A percentile compares a stretch with the other conserved stretches of the same genome.
Evolutionary conservation across 2,113 vertebrate genomes (phyloP).

Genomic region (Eublepharis macularius): DNA sequence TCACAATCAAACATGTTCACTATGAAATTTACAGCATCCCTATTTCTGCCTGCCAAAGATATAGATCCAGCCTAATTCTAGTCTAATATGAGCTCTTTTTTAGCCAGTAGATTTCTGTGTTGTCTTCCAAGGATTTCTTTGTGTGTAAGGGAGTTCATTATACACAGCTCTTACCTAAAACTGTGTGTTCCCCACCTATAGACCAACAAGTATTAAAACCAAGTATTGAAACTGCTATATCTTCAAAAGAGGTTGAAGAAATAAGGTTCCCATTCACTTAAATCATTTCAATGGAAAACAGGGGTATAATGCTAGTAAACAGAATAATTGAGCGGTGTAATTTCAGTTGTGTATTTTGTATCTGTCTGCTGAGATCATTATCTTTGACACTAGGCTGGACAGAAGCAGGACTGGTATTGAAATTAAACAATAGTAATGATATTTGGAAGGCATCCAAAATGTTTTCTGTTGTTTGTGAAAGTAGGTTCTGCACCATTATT

Average conservation of each 20-base stretch:
- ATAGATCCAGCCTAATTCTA: slow-evolving; percentile 52
- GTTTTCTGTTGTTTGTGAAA: slow-evolving; percentile 64
- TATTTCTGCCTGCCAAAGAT: too few relatives aligned
- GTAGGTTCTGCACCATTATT: slow-evolving; percentile 64
- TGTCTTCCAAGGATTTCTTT: slow-evolving; percentile 65
- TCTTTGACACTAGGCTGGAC: slow-evolving; percentile 69
- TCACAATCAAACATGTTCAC: too few relatives aligned
- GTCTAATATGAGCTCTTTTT: slow-evolving; percentile 66
- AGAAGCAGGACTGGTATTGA: slow-evolving; percentile 65
- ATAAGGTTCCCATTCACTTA: slow-evolving; percentile 48
- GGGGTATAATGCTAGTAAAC: slow-evolving; percentile 65
- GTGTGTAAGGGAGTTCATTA: slow-evolving; percentile 64
- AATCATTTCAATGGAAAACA: slow-evolving; percentile 61
- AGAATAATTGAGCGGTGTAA: slow-evolving; percentile 65
- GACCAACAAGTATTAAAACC: slow-evolving; percentile 46
- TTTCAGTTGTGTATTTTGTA: slow-evolving; percentile 72
- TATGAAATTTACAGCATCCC: too few relatives aligned
- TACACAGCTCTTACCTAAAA: slow-evolving; percentile 60
- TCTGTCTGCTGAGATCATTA: slow-evolving; percentile 69
- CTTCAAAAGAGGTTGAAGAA: slow-evolving; percentile 51
- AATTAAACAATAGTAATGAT: slow-evolving; percentile 73
- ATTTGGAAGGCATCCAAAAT: slow-evolving; percentile 67
- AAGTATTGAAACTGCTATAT: slow-evolving; percentile 32
- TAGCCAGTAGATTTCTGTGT: slow-evolving; percentile 62
- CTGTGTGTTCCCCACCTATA: slow-evolving; percentile 52